phyloP scores from a whole-genome alignment of 2,113 vertebrate genomes.

The Oplegnathus fasciatus region DNA sequence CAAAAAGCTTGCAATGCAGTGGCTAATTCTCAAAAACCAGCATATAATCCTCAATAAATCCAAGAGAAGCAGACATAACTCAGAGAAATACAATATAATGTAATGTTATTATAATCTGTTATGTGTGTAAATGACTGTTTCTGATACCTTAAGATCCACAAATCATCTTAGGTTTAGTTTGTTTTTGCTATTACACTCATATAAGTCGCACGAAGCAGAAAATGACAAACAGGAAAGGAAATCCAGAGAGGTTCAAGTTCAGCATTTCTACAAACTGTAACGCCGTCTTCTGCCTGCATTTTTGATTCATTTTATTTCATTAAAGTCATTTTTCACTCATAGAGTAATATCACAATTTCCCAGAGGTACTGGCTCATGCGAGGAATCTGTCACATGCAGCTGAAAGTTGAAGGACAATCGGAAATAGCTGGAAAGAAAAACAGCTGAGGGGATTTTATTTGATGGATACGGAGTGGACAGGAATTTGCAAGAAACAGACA shows the following conservation, averaged over 20 bases:
- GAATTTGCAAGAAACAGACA: conserved; percentile 39
- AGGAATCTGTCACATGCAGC: conserved; percentile 15
- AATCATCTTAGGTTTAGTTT: neutral
- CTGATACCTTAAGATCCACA: neutral
- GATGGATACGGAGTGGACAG: conserved; percentile 38
- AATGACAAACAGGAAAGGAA: neutral
- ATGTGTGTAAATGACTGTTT: neutral
- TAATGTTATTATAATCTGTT: neutral
- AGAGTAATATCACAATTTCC: conserved; percentile 17
- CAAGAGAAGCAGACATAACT: neutral
- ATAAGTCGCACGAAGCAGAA: neutral
- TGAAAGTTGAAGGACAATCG: conserved; percentile 29
- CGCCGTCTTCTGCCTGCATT: neutral
- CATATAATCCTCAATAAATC: neutral
- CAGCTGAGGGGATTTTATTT: conserved; percentile 36
- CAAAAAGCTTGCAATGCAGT: neutral
- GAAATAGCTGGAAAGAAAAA: conserved; percentile 38
- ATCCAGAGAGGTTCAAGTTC: neutral
- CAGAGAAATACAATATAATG: neutral
- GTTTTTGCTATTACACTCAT: neutral
- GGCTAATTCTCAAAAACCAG: neutral
- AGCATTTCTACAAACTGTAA: conserved; percentile 5
- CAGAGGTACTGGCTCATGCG: neutral
- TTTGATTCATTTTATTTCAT: conserved; percentile 25
- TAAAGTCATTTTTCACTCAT: conserved; percentile 13